Evolutionary conservation across 2,797 vertebrate species (phyloP), one percentile per base, ranked within the genome.

Genomic region (Atherinosoma microstoma): DNA sequence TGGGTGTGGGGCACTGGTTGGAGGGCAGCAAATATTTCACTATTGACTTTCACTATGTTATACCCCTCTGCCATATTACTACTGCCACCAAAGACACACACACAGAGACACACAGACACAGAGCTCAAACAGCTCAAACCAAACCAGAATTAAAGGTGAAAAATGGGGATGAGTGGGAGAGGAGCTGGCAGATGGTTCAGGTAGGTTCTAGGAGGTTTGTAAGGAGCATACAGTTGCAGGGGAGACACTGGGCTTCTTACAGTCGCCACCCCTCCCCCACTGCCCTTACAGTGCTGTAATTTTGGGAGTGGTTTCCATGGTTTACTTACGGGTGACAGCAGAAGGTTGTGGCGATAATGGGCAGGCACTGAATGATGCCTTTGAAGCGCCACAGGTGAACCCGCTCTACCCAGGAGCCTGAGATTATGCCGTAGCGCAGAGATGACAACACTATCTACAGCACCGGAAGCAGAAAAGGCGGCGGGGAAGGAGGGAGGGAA

Each of bases 241-340:
- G 64, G 36, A 63, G 59, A 77, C 67, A 64, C 66, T 11, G 11
- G 40, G 69, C 63, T 84, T 84, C 76, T 78, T 81, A 84, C 69
- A 75, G 72, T 79, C 62, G 80, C 64, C 71, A 64, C 67, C 62
- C 75, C 56, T 65, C 51, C 40, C 66, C 69, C 70, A 78, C 84
- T 75, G 69, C 75, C 67, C 73, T 75, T 57, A 82, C 74, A 12
- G 73, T 78, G 84, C 79, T 74, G 68, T 77, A 70, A 76, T 75
- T 72, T 22, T 51, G 74, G 78, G 77, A 61, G 68, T 66, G 73
- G 68, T 66, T 67, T 75, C 75, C 22, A 2, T 67, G 73, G 79
- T 86, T 86, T 93, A 95, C 94, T 94, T 93, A 94, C 92, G 92
- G 93, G 92, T 94, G 92, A 91, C 92, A 94, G 94, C 95, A 93